Percentiles rank a stretch among this genome's conserved stretches.
phyloP scores from a whole-genome alignment of 2,797 vertebrate genomes.

The Acipenser transmontanus region DNA sequence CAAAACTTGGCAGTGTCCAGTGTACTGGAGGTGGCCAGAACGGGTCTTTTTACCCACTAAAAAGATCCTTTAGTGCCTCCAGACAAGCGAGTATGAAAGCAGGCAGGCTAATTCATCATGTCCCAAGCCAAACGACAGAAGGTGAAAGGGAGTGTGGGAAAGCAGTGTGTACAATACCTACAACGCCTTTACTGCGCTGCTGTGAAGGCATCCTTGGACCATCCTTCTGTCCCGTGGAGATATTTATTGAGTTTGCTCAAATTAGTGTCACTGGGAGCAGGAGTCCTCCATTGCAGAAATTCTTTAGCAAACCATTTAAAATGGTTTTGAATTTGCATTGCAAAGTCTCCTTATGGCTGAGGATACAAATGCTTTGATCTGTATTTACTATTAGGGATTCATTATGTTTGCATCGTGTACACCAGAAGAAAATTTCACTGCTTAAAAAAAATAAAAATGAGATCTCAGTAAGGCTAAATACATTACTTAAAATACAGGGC shows the following conservation, averaged over 20 bases:
- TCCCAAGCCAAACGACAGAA: conserved; percentile 53
- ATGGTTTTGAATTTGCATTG: neutral
- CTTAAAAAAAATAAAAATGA: too few relatives aligned
- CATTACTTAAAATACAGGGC: too few relatives aligned
- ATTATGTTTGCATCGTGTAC: too few relatives aligned
- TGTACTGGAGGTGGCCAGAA: conserved; percentile 13
- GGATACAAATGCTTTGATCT: too few relatives aligned
- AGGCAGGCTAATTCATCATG: conserved; percentile 58
- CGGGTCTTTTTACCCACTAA: conserved; percentile 6
- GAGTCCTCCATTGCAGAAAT: neutral
- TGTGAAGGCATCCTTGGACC: conserved; percentile 3
- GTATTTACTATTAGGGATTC: too few relatives aligned
- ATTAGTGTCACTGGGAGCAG: neutral
- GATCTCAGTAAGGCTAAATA: too few relatives aligned
- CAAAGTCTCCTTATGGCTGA: neutral
- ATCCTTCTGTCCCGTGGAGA: neutral
- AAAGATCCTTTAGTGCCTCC: neutral
- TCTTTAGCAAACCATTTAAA: neutral
- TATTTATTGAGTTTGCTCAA: conserved; percentile 3
- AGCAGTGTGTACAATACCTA: conserved; percentile 51
- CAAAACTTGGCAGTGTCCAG: conserved; percentile 1
- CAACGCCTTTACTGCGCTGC: neutral
- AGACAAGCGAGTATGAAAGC: conserved; percentile 27
- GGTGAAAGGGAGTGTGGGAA: conserved; percentile 66
- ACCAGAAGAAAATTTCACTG: too few relatives aligned